Conservation (phyloP, 92 coral and sea anemone species). For the Zoanthus solanderi region DNA sequence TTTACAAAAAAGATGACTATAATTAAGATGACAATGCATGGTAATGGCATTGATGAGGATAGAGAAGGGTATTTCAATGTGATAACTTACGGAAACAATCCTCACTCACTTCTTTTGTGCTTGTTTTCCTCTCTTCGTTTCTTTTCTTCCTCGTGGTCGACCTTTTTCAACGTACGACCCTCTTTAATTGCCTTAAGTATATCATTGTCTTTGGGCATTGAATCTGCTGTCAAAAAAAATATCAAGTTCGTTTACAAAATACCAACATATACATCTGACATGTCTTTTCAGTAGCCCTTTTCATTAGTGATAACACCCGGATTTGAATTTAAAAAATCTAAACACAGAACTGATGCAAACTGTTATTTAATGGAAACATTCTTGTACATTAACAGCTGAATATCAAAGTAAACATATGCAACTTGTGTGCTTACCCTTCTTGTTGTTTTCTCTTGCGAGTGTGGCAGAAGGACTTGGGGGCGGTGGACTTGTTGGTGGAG, state of each 20-base stretch:
- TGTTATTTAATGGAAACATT: not conserved
- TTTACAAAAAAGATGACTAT: too few species aligned
- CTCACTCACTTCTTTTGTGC: constrained; percentile 68
- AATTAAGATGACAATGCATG: too few species aligned
- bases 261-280: not conserved
- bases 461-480: constrained; percentile 20
- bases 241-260: not conserved
- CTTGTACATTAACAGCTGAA: not conserved
- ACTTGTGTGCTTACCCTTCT: not conserved
- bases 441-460: not conserved
- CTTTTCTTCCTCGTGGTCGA: constrained; percentile 74
- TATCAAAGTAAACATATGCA: not conserved
- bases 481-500: constrained; percentile 47
- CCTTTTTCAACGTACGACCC: constrained; percentile 75
- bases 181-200: constrained; percentile 75
- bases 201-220: constrained; percentile 47
- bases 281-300: not conserved
- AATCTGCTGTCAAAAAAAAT: not conserved
- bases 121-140: constrained; percentile 72
- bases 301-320: not conserved
- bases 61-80: not conserved
- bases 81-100: not conserved
- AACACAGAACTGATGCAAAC: not conserved
- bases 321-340: not conserved
- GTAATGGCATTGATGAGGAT: too few species aligned